Evolutionary conservation across 37 sponge, comb jelly and placozoan genomes (phyloP).

Genomic region (Eunapius fragilis): DNA sequence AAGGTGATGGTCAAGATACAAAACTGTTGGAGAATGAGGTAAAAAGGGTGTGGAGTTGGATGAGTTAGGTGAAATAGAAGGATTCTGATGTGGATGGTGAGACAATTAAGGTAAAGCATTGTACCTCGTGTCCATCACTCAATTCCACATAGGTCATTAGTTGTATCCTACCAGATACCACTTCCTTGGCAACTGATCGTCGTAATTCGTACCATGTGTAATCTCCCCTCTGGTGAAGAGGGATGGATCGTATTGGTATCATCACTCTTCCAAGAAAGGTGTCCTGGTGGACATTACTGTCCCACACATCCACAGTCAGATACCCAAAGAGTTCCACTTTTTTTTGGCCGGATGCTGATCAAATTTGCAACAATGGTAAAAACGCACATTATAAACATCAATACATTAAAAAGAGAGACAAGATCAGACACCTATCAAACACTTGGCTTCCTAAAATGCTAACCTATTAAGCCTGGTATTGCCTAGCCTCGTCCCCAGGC

Average conservation of each 20-base stretch:
- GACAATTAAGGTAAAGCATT: background rate
- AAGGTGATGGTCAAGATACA: too few relatives aligned
- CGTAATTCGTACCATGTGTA: background rate
- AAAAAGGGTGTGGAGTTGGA: too few relatives aligned
- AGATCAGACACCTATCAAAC: too few relatives aligned
- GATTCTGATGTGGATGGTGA: too few relatives aligned
- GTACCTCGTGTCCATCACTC: background rate
- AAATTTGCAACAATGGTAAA: background rate
- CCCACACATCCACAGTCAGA: constrained; percentile 82
- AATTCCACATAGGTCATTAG: background rate
- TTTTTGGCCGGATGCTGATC: background rate
- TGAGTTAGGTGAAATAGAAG: too few relatives aligned
- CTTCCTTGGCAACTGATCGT: background rate
- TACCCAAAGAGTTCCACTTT: constrained; percentile 37
- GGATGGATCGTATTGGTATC: constrained; percentile 59
- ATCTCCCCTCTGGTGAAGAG: background rate
- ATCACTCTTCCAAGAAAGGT: constrained; percentile 80
- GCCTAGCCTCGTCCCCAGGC: too few relatives aligned
- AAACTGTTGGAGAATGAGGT: too few relatives aligned
- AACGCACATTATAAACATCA: too few relatives aligned
- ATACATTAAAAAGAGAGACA: too few relatives aligned
- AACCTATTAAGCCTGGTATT: too few relatives aligned
- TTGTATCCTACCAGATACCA: background rate
- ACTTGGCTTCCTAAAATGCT: too few relatives aligned
- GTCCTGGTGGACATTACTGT: constrained; percentile 71